These are phyloP conservation scores for Ardeotis arabs DNA, from an alignment of 2,113 vertebrate genomes.

Conservation along the genomic window DNA sequence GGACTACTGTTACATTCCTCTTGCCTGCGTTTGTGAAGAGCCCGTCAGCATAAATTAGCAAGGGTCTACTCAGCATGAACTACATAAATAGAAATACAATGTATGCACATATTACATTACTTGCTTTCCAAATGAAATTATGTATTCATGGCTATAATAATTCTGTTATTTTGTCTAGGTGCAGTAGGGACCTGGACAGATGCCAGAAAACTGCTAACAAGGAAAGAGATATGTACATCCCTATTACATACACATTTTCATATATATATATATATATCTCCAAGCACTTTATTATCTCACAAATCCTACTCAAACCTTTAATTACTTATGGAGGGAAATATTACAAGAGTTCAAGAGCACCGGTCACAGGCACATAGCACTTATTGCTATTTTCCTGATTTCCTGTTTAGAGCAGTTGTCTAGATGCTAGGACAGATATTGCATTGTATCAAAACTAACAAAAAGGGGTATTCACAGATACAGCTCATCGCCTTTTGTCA, in stretches of 20 bases:
- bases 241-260: neutral
- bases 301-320: slow-evolving; percentile 31
- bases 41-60: neutral
- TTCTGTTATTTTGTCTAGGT: neutral
- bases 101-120: neutral
- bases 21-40: neutral
- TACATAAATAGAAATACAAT: neutral
- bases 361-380: neutral
- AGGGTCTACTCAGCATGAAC: neutral
- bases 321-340: slow-evolving; percentile 4
- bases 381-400: slow-evolving; percentile 3
- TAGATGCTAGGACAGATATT: slow-evolving; percentile 41
- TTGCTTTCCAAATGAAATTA: neutral
- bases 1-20: neutral
- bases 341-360: slow-evolving; percentile 10
- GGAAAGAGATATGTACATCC: neutral
- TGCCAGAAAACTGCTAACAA: neutral
- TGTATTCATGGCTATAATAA: neutral
- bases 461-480: slow-evolving; percentile 34
- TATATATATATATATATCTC: neutral
- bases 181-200: neutral
- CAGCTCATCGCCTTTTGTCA: slow-evolving; percentile 49
- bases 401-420: slow-evolving; percentile 18
- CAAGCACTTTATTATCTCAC: neutral
- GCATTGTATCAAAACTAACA: slow-evolving; percentile 53